These are phyloP conservation scores for Picathartes gymnocephalus DNA, from an alignment of 2,113 vertebrate species.

Conservation along the genomic window DNA sequence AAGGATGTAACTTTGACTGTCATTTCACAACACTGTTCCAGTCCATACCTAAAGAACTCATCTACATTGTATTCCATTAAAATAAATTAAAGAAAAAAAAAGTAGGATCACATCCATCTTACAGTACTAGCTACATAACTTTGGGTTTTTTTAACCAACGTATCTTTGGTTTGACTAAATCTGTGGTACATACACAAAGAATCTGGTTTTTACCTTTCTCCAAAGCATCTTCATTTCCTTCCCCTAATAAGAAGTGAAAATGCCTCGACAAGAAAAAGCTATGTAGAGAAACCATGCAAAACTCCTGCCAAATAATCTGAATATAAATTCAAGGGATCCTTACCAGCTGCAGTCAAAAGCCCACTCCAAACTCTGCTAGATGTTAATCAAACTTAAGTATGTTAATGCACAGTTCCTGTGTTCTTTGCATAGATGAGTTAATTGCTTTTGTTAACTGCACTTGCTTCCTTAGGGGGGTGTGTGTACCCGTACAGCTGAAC, in stretches of 20 bases:
- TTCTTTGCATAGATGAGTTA: not conserved
- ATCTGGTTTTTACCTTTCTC: not conserved
- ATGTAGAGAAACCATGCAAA: not conserved
- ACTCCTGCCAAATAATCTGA: conserved; percentile 36
- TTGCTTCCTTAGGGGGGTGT: not conserved
- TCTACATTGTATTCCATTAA: not conserved
- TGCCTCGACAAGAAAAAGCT: not conserved
- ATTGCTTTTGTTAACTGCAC: not conserved
- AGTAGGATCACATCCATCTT: not conserved
- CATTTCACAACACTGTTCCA: not conserved
- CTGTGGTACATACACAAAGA: not conserved
- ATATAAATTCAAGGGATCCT: conserved; percentile 35
- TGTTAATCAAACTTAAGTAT: conserved; percentile 43
- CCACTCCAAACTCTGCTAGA: conserved; percentile 17
- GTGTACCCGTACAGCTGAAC: not conserved
- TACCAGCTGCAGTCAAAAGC: conserved; percentile 47
- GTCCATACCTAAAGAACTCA: not conserved
- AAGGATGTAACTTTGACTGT: not conserved
- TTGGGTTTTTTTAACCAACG: not conserved
- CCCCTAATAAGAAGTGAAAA: not conserved
- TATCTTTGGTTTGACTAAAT: not conserved
- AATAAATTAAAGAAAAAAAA: not conserved
- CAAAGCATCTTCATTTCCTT: not conserved
- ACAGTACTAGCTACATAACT: not conserved
- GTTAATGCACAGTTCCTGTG: not conserved